Evolutionary conservation across 2,888 invertebrate genomes (phyloP).

Genomic region (Invenusta paracnida): DNA sequence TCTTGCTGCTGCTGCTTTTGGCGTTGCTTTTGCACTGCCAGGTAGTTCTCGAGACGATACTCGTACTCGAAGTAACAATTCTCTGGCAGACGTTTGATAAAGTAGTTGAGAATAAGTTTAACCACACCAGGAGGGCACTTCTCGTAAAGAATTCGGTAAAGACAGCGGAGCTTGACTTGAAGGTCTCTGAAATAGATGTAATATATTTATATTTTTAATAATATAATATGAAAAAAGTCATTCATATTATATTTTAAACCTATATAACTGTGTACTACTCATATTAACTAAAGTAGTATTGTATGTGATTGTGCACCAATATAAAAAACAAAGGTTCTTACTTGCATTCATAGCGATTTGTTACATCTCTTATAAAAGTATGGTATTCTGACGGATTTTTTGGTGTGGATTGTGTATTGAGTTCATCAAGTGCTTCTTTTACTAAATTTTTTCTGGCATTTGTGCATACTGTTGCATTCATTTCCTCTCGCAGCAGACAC

Average conservation of each 20-base stretch:
- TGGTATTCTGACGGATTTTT: background rate
- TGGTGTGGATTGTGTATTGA: background rate
- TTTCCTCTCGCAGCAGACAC: background rate
- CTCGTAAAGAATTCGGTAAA: background rate
- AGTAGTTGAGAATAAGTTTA: background rate
- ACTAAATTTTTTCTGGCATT: background rate
- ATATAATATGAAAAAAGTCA: too few species aligned
- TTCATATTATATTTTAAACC: too few species aligned
- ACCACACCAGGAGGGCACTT: background rate
- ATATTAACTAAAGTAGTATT: too few species aligned
- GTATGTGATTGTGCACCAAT: too few species aligned
- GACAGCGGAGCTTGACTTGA: background rate
- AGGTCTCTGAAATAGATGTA: background rate
- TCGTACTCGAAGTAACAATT: slow-evolving; percentile 10
- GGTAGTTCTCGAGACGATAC: background rate
- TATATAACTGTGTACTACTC: too few species aligned
- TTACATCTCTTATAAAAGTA: background rate
- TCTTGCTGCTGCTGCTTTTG: background rate
- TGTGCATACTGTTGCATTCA: background rate
- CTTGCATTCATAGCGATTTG: slow-evolving; percentile 5
- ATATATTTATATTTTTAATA: too few species aligned
- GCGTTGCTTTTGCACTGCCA: background rate
- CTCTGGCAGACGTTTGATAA: background rate
- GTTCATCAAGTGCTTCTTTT: background rate
- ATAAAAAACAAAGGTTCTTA: background rate